Base-by-base conservation (phyloP, 2,113 vertebrate species). In the Grallaria varia region DNA sequence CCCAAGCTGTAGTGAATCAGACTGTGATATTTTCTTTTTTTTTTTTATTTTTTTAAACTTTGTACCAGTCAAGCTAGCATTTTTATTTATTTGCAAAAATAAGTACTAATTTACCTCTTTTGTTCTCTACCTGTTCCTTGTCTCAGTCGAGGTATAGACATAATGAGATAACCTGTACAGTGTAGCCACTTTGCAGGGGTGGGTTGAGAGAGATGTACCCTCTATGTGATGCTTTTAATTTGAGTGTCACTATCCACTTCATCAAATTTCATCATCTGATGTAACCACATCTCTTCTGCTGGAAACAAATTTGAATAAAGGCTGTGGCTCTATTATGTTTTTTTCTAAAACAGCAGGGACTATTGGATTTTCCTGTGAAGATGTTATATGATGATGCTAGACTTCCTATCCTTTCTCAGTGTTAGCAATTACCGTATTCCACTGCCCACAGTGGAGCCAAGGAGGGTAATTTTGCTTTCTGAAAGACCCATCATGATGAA, bases 141-240 rank as follows among this genome's bases (percentile, higher is more conserved):
- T 74, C n/a, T 90, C 71, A 72, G 49, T 12, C 8, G 68, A 1
- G 2, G 12, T 74, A 10, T 8, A 71, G 60, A 23, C 2, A 5
- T 31, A 81, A 3, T 71, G 39, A 67, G 47, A 22, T 52, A 58
- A 49, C 20, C 31, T 45, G 16, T 37, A 30, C 67, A 28, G 11
- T 59, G 23, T 6, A 30, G 62, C 37, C 3, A 40, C 17, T 47
- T 42, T 9, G 27, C 17, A 39, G 4, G 10, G 1, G 0, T 44
- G 12, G 3, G 4, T 42, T 68, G 47, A 82, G 53, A 53, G 72
- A 50, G 28, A 20, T 45, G 2, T 85, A 22, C 75, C 6, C 16
- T 8, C 7, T 69, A 3, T 30, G 9, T 71, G 28, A 39, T 19
- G 39, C 50, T 94, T 87, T 91, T 52, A 50, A 25, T 55, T 74